Percentiles rank a stretch among this genome's conserved stretches.
These are phyloP conservation scores for Phymastichus coffea DNA, from an alignment of 1,140 invertebrate species.

Conservation along the genomic window DNA sequence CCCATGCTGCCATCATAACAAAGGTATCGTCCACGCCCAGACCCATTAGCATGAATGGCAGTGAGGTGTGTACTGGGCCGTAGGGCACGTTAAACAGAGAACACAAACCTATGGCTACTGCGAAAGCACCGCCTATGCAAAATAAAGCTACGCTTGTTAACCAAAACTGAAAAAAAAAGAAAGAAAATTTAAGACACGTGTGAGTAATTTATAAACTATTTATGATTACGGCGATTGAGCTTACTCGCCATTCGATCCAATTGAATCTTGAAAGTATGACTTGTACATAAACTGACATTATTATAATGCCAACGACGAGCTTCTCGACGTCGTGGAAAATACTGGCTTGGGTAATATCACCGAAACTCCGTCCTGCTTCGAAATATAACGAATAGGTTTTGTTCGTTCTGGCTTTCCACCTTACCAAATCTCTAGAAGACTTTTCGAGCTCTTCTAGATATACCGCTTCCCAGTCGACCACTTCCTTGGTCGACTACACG, in stretches of 20 bases:
- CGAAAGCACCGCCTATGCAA: constrained; percentile 75
- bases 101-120: constrained; percentile 71
- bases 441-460: constrained; percentile 60
- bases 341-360: constrained; percentile 66
- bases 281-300: constrained; percentile 76
- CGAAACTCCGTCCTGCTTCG: constrained; percentile 70
- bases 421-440: constrained; percentile 34
- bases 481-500: constrained; percentile 60
- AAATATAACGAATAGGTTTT: constrained; percentile 59
- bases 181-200: neutral
- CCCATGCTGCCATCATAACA: constrained; percentile 76
- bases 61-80: constrained; percentile 77
- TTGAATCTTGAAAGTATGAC: constrained; percentile 73
- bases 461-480: constrained; percentile 66
- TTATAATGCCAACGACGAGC: constrained; percentile 65
- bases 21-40: constrained; percentile 81
- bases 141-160: constrained; percentile 63
- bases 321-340: constrained; percentile 75
- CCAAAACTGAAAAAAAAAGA: constrained; percentile 40
- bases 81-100: constrained; percentile 73
- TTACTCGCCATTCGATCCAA: constrained; percentile 71
- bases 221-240: constrained; percentile 8
- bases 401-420: constrained; percentile 30
- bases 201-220: neutral
- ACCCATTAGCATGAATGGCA: constrained; percentile 81